Conservation (phyloP, 2,888 invertebrate genomes). For the Pterostichus madidus region DNA sequence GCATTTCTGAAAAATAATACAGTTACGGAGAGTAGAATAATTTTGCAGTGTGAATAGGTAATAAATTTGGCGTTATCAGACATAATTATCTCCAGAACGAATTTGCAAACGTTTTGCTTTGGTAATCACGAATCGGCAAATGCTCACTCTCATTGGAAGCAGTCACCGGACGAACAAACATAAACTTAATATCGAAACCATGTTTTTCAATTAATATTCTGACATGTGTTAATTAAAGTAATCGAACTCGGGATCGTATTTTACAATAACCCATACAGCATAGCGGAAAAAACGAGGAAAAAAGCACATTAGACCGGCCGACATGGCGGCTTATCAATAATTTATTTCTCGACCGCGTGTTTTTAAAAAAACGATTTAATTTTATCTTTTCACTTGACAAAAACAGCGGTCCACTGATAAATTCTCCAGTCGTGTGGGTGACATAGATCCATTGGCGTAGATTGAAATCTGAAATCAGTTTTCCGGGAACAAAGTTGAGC, state of each 20-base stretch:
- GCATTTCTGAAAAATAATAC: no score
- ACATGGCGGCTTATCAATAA: constrained; percentile 56
- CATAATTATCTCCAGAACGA: constrained; percentile 59
- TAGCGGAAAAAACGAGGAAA: constrained; percentile 12
- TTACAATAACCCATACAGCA: constrained; percentile 58
- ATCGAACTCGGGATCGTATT: constrained; percentile 57
- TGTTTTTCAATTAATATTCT: constrained; percentile 66
- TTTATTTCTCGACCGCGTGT: constrained; percentile 48
- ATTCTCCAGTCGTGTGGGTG: constrained; percentile 52
- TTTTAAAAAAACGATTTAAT: constrained; percentile 59
- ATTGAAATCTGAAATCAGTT: constrained; percentile 19
- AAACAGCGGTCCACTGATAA: constrained; percentile 41
- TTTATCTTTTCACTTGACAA: constrained; percentile 54
- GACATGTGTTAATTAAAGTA: constrained; percentile 65
- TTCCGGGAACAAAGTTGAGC: constrained; percentile 8
- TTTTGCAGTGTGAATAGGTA: constrained; percentile 43
- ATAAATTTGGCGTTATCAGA: constrained; percentile 56
- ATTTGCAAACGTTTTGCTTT: constrained; percentile 62
- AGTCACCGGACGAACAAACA: constrained; percentile 45
- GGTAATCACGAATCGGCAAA: background rate
- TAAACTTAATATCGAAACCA: constrained; percentile 64
- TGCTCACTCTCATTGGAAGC: constrained; percentile 35
- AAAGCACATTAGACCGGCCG: constrained; percentile 54
- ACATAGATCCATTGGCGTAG: constrained; percentile 40
- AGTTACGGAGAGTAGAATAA: background rate